Conservation (phyloP, 2,797 vertebrate genomes). For the Valencia hispanica region DNA sequence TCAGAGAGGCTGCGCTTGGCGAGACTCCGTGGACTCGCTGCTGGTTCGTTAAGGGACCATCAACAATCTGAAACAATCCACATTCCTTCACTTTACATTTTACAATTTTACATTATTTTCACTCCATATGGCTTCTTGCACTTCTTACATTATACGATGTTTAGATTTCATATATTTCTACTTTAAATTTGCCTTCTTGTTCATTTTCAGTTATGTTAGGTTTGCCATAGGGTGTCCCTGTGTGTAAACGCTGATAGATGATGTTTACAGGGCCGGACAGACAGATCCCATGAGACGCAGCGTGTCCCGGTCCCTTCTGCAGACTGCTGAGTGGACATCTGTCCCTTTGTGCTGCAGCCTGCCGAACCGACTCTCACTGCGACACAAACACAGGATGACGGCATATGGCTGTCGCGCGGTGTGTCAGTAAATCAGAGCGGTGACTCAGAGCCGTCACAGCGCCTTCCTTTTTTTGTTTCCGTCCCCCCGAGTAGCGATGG, state of each 20-base stretch:
- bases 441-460: constrained; percentile 25
- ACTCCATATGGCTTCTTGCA: too few relatives aligned
- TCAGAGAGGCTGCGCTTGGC: too few relatives aligned
- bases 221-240: not conserved
- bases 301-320: constrained; percentile 36
- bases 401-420: constrained; percentile 29
- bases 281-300: constrained; percentile 34
- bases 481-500: not conserved
- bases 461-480: constrained; percentile 36
- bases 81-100: too few relatives aligned
- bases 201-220: not conserved
- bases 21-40: too few relatives aligned
- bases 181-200: too few relatives aligned
- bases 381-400: constrained; percentile 26
- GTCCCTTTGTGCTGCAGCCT: constrained; percentile 53
- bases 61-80: too few relatives aligned
- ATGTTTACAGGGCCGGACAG: constrained; percentile 8
- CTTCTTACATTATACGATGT: too few relatives aligned
- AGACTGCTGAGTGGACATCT: constrained; percentile 71
- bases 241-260: not conserved
- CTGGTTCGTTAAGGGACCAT: too few relatives aligned
- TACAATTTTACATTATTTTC: too few relatives aligned
- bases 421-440: constrained; percentile 7
- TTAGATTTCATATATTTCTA: too few relatives aligned
- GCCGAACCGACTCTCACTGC: constrained; percentile 22